These are phyloP conservation scores for Neosilurus mollespiculum DNA, from an alignment of 2,797 vertebrate genomes.

Conservation along the genomic window DNA sequence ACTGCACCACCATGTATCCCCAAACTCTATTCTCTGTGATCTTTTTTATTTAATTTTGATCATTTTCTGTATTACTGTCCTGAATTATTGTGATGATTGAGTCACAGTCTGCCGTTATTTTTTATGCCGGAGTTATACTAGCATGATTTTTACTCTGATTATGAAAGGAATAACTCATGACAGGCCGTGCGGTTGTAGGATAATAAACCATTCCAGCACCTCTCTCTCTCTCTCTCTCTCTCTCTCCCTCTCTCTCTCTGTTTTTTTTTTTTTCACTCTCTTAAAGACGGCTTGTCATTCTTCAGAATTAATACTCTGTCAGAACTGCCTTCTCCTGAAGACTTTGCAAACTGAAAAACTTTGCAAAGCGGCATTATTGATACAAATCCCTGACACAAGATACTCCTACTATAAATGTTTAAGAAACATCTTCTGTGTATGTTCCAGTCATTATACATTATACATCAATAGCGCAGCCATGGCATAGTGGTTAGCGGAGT, in stretches of 20 bases:
- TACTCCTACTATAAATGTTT: not conserved
- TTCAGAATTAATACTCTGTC: not conserved
- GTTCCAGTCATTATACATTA: not conserved
- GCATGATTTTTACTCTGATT: not conserved
- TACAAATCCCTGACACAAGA: not conserved
- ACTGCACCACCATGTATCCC: too few relatives aligned
- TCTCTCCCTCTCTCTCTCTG: not conserved
- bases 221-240: conserved; percentile 5
- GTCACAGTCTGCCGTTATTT: not conserved
- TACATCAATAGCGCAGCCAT: too few relatives aligned
- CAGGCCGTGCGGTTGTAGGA: not conserved
- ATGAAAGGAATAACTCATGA: not conserved
- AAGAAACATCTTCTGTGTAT: not conserved
- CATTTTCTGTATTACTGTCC: not conserved
- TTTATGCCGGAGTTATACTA: not conserved
- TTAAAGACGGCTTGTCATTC: too few relatives aligned
- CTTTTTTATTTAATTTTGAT: not conserved
- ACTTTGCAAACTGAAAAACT: not conserved
- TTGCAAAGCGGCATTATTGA: not conserved
- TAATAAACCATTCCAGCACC: not conserved
- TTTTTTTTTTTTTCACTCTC: too few relatives aligned
- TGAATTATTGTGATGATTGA: not conserved
- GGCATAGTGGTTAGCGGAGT: too few relatives aligned
- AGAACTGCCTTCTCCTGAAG: too few relatives aligned
- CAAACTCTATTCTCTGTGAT: not conserved